Percentiles rank a stretch among this genome's conserved stretches.
These are phyloP conservation scores for Odontesthes bonariensis DNA, from an alignment of 2,113 vertebrate genomes.

Conservation along the genomic window DNA sequence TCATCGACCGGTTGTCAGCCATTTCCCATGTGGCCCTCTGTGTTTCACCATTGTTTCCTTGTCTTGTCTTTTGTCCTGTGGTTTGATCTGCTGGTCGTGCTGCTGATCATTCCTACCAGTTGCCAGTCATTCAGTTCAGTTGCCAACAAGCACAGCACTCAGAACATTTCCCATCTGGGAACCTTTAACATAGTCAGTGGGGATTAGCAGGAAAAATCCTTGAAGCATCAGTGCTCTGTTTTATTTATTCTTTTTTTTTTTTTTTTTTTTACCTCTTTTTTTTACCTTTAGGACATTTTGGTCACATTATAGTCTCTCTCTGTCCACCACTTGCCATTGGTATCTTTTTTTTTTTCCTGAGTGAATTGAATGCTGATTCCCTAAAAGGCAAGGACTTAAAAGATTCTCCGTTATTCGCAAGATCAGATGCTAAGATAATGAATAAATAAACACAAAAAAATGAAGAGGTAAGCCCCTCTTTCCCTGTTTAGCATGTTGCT, in stretches of 20 bases:
- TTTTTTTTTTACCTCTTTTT: not conserved
- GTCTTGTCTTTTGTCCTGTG: conserved; percentile 60
- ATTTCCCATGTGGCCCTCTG: conserved; percentile 44
- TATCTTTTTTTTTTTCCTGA: conserved; percentile 5
- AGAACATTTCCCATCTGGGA: conserved; percentile 56
- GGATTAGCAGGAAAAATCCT: conserved; percentile 18
- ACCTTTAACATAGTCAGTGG: conserved; percentile 12
- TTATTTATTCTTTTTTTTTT: not conserved
- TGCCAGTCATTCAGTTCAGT: conserved; percentile 46
- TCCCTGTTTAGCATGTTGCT: conserved; percentile 23
- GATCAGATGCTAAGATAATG: conserved; percentile 34
- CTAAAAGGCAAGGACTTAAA: conserved; percentile 23
- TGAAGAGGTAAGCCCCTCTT: not conserved
- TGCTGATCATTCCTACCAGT: conserved; percentile 68
- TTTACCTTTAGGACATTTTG: conserved; percentile 16
- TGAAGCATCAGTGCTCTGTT: conserved; percentile 19
- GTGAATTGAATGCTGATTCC: conserved; percentile 15
- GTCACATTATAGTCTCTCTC: conserved; percentile 27
- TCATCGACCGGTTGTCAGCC: conserved; percentile 64
- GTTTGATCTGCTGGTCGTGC: conserved; percentile 64
- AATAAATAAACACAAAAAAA: conserved; percentile 42
- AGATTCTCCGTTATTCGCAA: conserved; percentile 4
- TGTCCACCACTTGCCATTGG: conserved; percentile 16
- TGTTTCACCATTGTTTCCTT: conserved; percentile 48
- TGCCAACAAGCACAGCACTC: conserved; percentile 54